Percentiles rank a stretch among this genome's conserved stretches.
phyloP scores from a whole-genome alignment of 2,888 invertebrate species.

The Amaurobius ferox region DNA sequence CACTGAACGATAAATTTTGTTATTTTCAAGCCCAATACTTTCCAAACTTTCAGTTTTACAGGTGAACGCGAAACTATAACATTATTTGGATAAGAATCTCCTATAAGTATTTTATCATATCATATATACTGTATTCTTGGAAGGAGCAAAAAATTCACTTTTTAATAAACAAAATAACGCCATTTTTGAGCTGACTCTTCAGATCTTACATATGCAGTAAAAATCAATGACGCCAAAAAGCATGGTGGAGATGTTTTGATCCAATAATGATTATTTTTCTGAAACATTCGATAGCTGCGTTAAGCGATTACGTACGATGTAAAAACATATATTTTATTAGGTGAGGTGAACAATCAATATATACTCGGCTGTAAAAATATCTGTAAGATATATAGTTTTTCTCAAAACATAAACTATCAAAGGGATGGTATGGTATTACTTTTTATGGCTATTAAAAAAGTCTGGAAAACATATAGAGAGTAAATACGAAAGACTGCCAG shows the following conservation, averaged over 20 bases:
- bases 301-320: slow-evolving; percentile 58
- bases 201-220: not conserved
- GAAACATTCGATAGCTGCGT: slow-evolving; percentile 43
- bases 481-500: too few relatives aligned
- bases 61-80: not conserved
- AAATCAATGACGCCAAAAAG: not conserved
- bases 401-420: too few relatives aligned
- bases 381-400: slow-evolving; percentile 34
- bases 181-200: not conserved
- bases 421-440: too few relatives aligned
- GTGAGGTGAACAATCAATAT: slow-evolving; percentile 44
- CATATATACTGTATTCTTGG: not conserved
- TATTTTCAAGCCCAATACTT: not conserved
- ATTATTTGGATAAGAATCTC: not conserved
- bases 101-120: not conserved
- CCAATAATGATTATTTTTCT: slow-evolving; percentile 1
- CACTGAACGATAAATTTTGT: too few relatives aligned
- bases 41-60: not conserved
- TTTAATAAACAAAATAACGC: not conserved
- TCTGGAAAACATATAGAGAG: too few relatives aligned
- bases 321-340: slow-evolving; percentile 38
- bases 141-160: not conserved
- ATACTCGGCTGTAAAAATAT: slow-evolving; percentile 11
- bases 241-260: not conserved
- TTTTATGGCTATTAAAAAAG: too few relatives aligned